Evolutionary conservation across 2,113 vertebrate species (phyloP), one percentile per base, ranked within the genome.

Genomic region (Rousettus leschenaultii): DNA sequence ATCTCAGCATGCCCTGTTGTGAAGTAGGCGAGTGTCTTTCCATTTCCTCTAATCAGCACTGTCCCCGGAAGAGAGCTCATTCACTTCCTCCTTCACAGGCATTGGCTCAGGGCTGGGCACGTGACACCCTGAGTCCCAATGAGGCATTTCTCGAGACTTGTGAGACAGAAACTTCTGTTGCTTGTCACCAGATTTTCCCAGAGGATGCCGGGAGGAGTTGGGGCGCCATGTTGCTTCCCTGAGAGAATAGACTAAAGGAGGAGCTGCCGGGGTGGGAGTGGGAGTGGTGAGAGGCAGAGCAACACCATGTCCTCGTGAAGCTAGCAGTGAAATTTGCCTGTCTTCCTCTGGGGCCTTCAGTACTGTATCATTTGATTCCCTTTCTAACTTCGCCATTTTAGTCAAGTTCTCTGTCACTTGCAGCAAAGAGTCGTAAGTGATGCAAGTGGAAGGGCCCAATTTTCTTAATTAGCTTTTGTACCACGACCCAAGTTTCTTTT

Each of bases 1-100:
- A n/a, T 12, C 8, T 70, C n/a, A 30, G 43, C 24, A 8, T 24
- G n/a, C 18, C 0, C 9, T 13, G 3, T 24, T 0, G 0, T 8
- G 40, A 30, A 30, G 15, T 6, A 6, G 38, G 4, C 4, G 22
- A 51, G 3, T 3, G 1, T 18, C 28, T 53, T 28, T 55, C 16
- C 10, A 0, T 80, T 80, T 80, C 65, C 21, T 43, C 11, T 22
- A 6, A 5, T 35, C 22, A 66, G 22, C 45, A 15, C 5, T 0
- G 35, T 40, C 2, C 51, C 74, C 3, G 1, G 66, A 19, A 30
- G n/a, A 22, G 19, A 11, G 16, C 5, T 0, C 18, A 4, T 4
- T 33, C 24, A 6, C 8, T 59, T n/a, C 26, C 40, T 51, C 13
- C 38, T 11, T 55, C 4, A n/a, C 3, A 14, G 19, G 6, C 30